Evolutionary conservation across 2,888 invertebrate species (phyloP), one percentile per base, ranked within the genome.

Genomic region (Therioaphis trifolii): DNA sequence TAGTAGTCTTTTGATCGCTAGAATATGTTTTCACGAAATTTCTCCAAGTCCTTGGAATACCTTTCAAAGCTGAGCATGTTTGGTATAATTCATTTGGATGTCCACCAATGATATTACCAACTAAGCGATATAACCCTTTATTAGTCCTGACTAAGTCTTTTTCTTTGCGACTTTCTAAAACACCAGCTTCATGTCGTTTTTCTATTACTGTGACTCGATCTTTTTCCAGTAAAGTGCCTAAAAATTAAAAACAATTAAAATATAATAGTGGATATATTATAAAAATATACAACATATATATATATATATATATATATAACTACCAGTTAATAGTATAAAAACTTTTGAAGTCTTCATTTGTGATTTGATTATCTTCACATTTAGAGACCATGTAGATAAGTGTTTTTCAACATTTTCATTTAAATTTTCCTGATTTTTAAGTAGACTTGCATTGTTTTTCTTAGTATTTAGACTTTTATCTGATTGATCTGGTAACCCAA

Each of bases 81-180:
- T 29, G 43, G 12, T 71, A 80, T 29, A 80, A 49, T 46, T 72
- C 61, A 18, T 72, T 72, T 5, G 80, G 80, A 0, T 40, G 49
- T 21, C 80, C 80, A 15, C 80, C 14, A 35, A 72, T 24, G 9
- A 80, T 61, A 49, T 72, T 61, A 5, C 80, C 80, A 9, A 80
- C 2, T 29, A 80, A 71, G 29, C 61, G 61, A 43, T 80, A 80
- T 18, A 72, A 0, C 0, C 80, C 80, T 72, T 80, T 80, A 21
- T 49, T 80, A 9, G 80, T 80, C 3, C 49, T 61, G 1, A 80
- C 15, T 29, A 80, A 61, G 49, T 29, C 24, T 14, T 72, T 72
- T 29, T 49, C 49, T 72, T 61, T 80, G 43, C 80, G 21, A 2
- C 4, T 4, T 49, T 46, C 35, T 21, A 80, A 61, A 21, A 72